These are phyloP conservation scores for Coregonus ussuriensis DNA, from an alignment of 2,797 vertebrate genomes.

Conservation along the genomic window DNA sequence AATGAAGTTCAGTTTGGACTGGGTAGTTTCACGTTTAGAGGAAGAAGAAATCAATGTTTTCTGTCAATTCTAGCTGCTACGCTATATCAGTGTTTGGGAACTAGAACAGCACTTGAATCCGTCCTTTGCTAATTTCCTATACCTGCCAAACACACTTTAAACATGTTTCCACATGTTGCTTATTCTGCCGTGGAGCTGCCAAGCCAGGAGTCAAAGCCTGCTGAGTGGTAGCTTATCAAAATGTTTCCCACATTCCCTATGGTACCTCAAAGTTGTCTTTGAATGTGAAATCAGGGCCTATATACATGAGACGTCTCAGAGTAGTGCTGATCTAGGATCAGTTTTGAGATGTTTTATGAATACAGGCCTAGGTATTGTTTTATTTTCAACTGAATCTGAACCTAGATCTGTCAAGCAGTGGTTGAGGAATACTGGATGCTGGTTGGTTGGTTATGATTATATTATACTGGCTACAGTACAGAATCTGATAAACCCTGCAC, in stretches of 20 bases:
- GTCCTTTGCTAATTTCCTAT: conserved; percentile 48
- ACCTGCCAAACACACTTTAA: conserved; percentile 61
- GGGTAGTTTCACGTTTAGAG: too few species aligned
- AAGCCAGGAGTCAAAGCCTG: conserved; percentile 56
- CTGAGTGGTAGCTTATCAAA: conserved; percentile 60
- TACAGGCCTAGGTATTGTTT: background rate
- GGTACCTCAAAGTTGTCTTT: conserved; percentile 39
- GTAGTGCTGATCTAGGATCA: too few species aligned
- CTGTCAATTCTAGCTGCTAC: conserved; percentile 8
- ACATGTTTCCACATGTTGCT: conserved; percentile 71
- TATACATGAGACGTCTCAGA: too few species aligned
- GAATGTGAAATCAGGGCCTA: conserved; percentile 42
- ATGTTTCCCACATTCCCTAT: conserved; percentile 39
- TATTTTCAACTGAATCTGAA: background rate
- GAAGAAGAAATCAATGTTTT: too few species aligned
- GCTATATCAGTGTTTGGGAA: conserved; percentile 41
- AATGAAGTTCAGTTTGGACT: background rate
- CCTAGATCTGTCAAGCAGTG: background rate
- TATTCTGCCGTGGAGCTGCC: conserved; percentile 62
- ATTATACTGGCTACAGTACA: background rate
- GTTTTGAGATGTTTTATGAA: too few species aligned
- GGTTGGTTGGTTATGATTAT: background rate
- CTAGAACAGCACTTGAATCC: conserved; percentile 58
- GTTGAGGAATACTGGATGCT: background rate
- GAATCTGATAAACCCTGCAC: background rate